Conservation (phyloP, 2,113 vertebrate species). For the Chlamydotis undulata region DNA sequence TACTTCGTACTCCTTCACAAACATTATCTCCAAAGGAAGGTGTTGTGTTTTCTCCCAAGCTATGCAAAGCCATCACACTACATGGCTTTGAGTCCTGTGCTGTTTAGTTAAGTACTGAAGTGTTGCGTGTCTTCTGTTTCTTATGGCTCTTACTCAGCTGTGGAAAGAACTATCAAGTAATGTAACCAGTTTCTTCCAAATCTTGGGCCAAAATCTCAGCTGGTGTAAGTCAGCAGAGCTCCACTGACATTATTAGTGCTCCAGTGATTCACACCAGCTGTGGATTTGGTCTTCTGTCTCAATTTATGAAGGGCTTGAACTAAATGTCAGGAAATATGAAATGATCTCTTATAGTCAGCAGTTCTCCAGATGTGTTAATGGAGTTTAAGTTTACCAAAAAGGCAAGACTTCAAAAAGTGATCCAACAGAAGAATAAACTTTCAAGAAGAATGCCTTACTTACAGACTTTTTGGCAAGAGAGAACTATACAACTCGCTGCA, state of each 20-base stretch:
- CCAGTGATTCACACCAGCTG: slow-evolving; percentile 60
- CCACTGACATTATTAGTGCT: slow-evolving; percentile 52
- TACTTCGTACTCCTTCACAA: neutral
- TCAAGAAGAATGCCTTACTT: slow-evolving; percentile 28
- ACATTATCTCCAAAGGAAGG: neutral
- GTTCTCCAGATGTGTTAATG: slow-evolving; percentile 65
- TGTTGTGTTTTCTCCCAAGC: neutral
- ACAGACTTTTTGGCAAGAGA: slow-evolving; percentile 1
- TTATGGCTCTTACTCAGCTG: neutral
- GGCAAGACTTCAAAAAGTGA: slow-evolving; percentile 54
- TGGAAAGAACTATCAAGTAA: slow-evolving; percentile 37
- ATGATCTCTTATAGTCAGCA: slow-evolving; percentile 58
- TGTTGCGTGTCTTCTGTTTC: neutral
- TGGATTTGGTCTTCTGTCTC: slow-evolving; percentile 25
- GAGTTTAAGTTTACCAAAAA: slow-evolving; percentile 59
- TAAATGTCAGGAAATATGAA: slow-evolving; percentile 64
- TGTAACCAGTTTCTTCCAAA: slow-evolving; percentile 41
- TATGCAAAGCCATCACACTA: neutral
- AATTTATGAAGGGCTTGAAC: slow-evolving; percentile 41
- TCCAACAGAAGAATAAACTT: slow-evolving; percentile 42
- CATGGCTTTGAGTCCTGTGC: neutral
- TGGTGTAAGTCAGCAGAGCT: slow-evolving; percentile 49
- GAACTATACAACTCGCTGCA: neutral
- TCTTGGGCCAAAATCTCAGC: slow-evolving; percentile 38
- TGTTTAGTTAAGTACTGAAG: neutral